Conservation (phyloP, 2,113 vertebrate species). For the Gallinago jamesoni region DNA sequence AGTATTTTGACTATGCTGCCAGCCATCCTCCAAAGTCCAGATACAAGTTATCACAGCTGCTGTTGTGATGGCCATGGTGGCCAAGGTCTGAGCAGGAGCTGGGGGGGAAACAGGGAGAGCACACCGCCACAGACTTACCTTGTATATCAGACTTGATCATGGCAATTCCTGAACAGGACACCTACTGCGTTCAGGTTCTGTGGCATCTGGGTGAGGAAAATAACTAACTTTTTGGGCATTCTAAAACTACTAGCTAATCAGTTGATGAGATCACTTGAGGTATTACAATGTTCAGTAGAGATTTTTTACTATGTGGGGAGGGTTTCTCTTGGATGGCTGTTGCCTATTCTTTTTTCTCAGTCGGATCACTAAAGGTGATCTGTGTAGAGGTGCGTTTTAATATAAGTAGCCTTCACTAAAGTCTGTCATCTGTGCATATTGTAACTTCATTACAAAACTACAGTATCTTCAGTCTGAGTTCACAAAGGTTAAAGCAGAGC, state of each 20-base stretch:
- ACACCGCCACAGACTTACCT: neutral
- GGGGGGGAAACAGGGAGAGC: too few species aligned
- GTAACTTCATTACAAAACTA: neutral
- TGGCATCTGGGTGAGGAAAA: neutral
- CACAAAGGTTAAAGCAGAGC: neutral
- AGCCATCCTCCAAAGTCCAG: too few species aligned
- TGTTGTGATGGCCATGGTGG: too few species aligned
- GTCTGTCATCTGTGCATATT: accelerated
- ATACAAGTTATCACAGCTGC: too few species aligned
- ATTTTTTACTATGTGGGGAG: neutral
- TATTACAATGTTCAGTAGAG: neutral
- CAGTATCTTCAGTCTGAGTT: neutral
- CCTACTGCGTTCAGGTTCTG: neutral
- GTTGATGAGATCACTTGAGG: neutral
- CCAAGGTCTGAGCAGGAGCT: too few species aligned
- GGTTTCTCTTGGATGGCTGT: neutral
- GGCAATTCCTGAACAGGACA: neutral
- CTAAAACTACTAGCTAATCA: neutral
- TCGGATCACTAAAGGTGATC: neutral
- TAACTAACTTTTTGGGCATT: neutral
- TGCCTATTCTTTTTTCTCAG: neutral
- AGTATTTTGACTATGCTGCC: too few species aligned
- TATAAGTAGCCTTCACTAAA: neutral
- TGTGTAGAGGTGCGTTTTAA: neutral
- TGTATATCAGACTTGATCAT: neutral